Base-by-base conservation (phyloP, 2,113 vertebrate genomes). In the Cyrtonyx montezumae region DNA sequence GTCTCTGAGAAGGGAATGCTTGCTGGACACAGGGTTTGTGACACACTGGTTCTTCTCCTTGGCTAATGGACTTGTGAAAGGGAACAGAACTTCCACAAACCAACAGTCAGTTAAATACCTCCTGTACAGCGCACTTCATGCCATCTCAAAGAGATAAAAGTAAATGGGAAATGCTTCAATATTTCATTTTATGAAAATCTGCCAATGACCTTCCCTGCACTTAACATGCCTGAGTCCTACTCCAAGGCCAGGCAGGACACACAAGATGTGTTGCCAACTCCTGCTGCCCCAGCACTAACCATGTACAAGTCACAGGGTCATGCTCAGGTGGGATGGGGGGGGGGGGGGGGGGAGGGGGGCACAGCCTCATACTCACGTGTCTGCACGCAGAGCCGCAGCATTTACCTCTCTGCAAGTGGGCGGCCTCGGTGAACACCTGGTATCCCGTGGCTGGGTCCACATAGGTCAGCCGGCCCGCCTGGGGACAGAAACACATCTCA, bases 381-480 rank as follows among this genome's bases (percentile, higher is more conserved):
- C 97, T 98, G 97, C 98, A 97, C 2, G 98, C 98, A 45, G 91
- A 98, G 69, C 98, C 98, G 5, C 98, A 98, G 95, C 98, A 98
- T 37, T 74, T 87, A 28, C 98, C 98, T 84, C 98, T 98, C 96
- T 96, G 97, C 95, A 96, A 97, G 97, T 97, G 98, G 88, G 98
- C 98, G 87, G 95, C 96, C 96, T 95, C 94, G 4, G 98, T 98
- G 94, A 98, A 96, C 88, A 98, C 98, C 82, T 93, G 53, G 91
- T 90, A 98, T 56, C 98, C 98, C 20, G 97, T 97, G 90, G 92
- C 96, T 32, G 98, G 98, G 95, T 98, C 98, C 75, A 95, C 79
- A 19, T 99, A 98, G 90, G 89, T 98, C 87, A 98, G 97, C 96
- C 97, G 97, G 93, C 98, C 97, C 83, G 98, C 98, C 98, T 98